phyloP scores from a whole-genome alignment of 2,113 vertebrate genomes.

The Elaphurus davidianus region DNA sequence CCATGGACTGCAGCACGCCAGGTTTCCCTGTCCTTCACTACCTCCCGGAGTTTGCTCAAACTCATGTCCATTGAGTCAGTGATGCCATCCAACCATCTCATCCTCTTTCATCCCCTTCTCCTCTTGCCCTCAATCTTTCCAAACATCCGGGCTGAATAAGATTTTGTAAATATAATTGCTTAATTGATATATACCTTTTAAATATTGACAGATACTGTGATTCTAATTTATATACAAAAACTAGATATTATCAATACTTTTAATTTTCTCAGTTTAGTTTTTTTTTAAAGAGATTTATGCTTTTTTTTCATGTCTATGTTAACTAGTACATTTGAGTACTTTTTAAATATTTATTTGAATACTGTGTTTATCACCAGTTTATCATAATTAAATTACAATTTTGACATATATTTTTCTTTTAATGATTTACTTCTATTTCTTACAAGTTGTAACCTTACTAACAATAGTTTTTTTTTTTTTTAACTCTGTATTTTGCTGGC shows the following conservation, averaged over 20 bases:
- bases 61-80: neutral
- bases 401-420: neutral
- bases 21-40: neutral
- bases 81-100: neutral
- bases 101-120: neutral
- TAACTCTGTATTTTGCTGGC: neutral
- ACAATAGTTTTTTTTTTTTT: neutral
- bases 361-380: neutral
- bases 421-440: neutral
- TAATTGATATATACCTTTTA: neutral
- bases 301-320: neutral
- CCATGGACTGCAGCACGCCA: neutral
- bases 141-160: neutral
- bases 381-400: neutral
- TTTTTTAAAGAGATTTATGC: neutral
- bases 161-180: neutral
- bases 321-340: neutral
- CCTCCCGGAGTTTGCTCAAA: neutral
- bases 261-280: neutral
- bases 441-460: neutral
- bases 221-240: neutral
- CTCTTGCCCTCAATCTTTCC: neutral
- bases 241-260: neutral
- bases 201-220: neutral
- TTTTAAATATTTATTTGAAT: neutral